phyloP scores from a whole-genome alignment of 2,113 vertebrate species.

The Rhea americana region DNA sequence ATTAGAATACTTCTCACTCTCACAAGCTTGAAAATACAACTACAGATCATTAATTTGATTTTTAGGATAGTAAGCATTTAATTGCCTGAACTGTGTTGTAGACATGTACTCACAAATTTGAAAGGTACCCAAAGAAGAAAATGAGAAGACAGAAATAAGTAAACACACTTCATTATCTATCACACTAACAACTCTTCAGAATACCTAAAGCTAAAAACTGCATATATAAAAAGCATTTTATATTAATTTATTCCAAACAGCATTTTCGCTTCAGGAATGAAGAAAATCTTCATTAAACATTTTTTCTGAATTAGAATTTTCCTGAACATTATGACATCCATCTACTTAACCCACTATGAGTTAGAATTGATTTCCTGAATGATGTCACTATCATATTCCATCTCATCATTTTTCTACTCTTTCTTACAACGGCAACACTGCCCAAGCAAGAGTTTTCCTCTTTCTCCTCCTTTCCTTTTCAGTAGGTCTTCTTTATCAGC shows the following conservation, averaged over 20 bases:
- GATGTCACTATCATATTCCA: rapidly evolving
- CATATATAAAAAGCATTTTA: neutral
- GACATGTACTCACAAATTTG: neutral
- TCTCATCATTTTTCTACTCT: neutral
- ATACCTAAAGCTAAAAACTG: neutral
- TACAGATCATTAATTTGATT: neutral
- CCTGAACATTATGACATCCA: neutral
- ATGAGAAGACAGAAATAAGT: neutral
- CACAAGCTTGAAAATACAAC: neutral
- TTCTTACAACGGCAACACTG: neutral
- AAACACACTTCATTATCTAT: neutral
- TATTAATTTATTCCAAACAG: neutral
- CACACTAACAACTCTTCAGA: neutral
- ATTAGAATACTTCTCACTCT: neutral
- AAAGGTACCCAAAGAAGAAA: neutral
- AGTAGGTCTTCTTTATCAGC: neutral
- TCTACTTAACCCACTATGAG: neutral
- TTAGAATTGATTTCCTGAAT: neutral
- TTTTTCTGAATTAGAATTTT: neutral
- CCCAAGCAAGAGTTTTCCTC: neutral
- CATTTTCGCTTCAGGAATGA: neutral
- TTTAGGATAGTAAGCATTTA: neutral
- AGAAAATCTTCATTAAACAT: neutral
- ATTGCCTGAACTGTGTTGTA: neutral
- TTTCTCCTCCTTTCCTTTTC: neutral